Base-by-base conservation (phyloP, 2,113 vertebrate species). In the Smithornis capensis region DNA sequence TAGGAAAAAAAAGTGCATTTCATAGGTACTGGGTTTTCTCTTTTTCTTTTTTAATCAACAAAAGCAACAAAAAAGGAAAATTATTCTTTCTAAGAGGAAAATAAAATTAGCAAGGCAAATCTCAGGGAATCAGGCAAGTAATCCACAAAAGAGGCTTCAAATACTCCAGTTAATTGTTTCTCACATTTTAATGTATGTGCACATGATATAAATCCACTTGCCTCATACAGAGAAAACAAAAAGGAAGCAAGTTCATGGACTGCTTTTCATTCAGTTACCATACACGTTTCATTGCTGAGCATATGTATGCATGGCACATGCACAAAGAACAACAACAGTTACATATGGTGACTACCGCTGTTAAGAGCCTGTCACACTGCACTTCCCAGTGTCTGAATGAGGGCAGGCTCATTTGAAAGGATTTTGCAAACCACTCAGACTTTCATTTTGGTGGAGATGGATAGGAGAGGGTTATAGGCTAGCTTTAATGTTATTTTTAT, bases 201-300 rank as follows among this genome's bases (percentile, higher is more conserved):
- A 59, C 63, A 73, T 10, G 40, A 77, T 67, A 52, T 86, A 94
- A 93, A 95, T 85, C 55, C 47, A 19, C 63, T 77, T n/a, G 91
- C 75, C 42, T 95, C 31, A 40, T 25, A 81, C 29, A 77, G 84
- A 28, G 53, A 62, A 80, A 87, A 65, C 60, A 53, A n/a, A 60
- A 78, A 79, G 62, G 11, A 15, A 85, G n/a, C 0, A 14, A 69
- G 75, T 55, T 83, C 81, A 57, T 15, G 52, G 83, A 1, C 80
- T 89, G 47, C 83, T 96, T 96, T 94, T 93, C 87, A 93, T 95
- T 95, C 78, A 35, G 50, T 88, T 63, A 4, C 75, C 70, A 79
- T 74, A 28, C 84, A 71, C 47, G 7, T 91, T 89, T 70, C 87
- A 83, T 74, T 94, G 85, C 59, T 55, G 90, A 23, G 59, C 3